These are phyloP conservation scores for Cosmia pyralina DNA, from an alignment of 2,888 invertebrate species.

Conservation along the genomic window DNA sequence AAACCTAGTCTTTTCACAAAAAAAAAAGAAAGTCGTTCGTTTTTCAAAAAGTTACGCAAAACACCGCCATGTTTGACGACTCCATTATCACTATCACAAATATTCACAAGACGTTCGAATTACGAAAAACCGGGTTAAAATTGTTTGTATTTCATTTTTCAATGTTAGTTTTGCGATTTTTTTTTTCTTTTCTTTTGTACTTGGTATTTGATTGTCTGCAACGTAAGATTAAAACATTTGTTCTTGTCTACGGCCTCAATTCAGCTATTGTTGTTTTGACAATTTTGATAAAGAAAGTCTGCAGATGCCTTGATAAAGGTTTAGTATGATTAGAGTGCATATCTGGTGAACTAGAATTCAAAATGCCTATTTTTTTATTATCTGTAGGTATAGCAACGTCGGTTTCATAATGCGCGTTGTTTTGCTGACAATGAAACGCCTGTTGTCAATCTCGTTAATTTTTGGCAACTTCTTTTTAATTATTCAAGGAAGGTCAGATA, in stretches of 20 bases:
- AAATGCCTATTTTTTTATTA: constrained; percentile 23
- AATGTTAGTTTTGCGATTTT: constrained; percentile 34
- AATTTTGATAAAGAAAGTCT: constrained; percentile 33
- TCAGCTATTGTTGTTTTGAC: constrained; percentile 41
- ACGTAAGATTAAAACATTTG: constrained; percentile 35
- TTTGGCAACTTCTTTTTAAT: constrained; percentile 1
- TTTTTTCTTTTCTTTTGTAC: constrained; percentile 21
- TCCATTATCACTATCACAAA: constrained; percentile 34
- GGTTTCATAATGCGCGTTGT: constrained; percentile 1
- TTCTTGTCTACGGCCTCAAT: constrained; percentile 48
- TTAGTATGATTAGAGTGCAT: constrained; percentile 10
- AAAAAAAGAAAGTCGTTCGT: constrained; percentile 7
- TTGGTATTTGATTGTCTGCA: constrained; percentile 40
- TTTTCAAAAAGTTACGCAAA: constrained; percentile 29
- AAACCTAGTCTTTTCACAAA: background rate
- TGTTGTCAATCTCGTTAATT: background rate
- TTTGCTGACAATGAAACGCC: background rate
- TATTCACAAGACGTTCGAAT: constrained; percentile 33
- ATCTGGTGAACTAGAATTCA: constrained; percentile 44
- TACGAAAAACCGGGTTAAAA: constrained; percentile 56
- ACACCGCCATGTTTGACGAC: constrained; percentile 25
- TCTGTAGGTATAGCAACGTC: constrained; percentile 6
- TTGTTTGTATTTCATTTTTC: constrained; percentile 43
- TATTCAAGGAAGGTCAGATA: too few species aligned
- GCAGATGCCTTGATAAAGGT: constrained; percentile 35